phyloP scores from a whole-genome alignment of 2,888 invertebrate species.

The Netelia inedita region DNA sequence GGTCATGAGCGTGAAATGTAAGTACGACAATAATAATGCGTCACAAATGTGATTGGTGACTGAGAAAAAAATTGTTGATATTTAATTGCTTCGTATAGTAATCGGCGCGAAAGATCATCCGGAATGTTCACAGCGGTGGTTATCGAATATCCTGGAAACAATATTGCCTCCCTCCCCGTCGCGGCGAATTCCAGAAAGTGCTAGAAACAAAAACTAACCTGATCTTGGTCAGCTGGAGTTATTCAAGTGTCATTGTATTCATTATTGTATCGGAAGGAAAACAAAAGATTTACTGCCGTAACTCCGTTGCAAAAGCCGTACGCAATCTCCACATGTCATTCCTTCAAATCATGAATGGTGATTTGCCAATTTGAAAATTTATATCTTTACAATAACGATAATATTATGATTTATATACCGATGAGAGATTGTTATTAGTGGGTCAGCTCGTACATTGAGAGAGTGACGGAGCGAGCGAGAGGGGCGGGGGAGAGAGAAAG shows the following conservation, averaged over 20 bases:
- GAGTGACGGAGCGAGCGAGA: neutral
- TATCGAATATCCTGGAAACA: neutral
- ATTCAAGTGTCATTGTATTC: constrained; percentile 33
- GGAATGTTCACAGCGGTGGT: neutral
- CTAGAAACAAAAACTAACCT: neutral
- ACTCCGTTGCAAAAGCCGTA: neutral
- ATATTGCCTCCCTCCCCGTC: neutral
- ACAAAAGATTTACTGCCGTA: neutral
- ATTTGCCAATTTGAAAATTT: neutral
- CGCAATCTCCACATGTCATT: constrained; percentile 26
- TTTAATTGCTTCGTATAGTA: neutral
- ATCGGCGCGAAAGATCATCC: neutral
- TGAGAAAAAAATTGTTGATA: neutral
- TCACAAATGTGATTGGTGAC: neutral
- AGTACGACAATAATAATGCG: constrained; percentile 46
- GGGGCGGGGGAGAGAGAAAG: too few species aligned
- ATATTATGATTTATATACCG: neutral
- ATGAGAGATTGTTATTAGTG: neutral
- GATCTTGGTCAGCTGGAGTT: constrained; percentile 19
- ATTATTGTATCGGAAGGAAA: constrained; percentile 12
- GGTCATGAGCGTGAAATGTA: constrained; percentile 59
- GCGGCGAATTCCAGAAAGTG: neutral
- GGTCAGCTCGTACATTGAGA: neutral
- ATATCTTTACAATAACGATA: neutral
- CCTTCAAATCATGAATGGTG: constrained; percentile 27